These are phyloP conservation scores for Anoplopoma fimbria DNA, from an alignment of 2,113 vertebrate species.

Conservation along the genomic window DNA sequence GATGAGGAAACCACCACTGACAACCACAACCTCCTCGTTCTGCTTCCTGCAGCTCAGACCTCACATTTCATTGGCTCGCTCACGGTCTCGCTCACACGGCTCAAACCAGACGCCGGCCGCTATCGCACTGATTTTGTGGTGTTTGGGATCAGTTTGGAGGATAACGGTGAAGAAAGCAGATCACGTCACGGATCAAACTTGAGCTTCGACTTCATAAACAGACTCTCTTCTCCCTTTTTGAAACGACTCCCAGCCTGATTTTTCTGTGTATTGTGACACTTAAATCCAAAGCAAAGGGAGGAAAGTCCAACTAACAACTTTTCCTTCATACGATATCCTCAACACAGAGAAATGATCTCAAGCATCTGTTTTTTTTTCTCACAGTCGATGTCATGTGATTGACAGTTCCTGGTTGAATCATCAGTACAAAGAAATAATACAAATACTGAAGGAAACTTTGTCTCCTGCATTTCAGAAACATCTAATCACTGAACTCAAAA, in stretches of 20 bases:
- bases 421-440: background rate
- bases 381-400: background rate
- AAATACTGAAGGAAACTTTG: background rate
- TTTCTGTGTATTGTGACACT: background rate
- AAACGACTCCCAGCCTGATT: background rate
- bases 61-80: too few relatives aligned
- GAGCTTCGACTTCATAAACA: too few relatives aligned
- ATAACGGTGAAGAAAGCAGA: too few relatives aligned
- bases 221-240: background rate
- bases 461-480: too few relatives aligned
- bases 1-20: slow-evolving; percentile 71
- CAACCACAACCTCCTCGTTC: slow-evolving; percentile 62
- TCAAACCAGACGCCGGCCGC: background rate
- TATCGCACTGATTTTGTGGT: background rate
- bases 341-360: too few relatives aligned
- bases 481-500: background rate
- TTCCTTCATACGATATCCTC: background rate
- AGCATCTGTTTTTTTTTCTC: too few relatives aligned
- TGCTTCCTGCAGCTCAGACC: slow-evolving; percentile 48
- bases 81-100: slow-evolving; percentile 9
- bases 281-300: too few relatives aligned
- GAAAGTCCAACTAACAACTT: background rate
- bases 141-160: too few relatives aligned
- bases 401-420: background rate
- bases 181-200: too few relatives aligned